These are phyloP conservation scores for Branchellion lobata DNA, from an alignment of 2,888 invertebrate genomes.

Conservation along the genomic window DNA sequence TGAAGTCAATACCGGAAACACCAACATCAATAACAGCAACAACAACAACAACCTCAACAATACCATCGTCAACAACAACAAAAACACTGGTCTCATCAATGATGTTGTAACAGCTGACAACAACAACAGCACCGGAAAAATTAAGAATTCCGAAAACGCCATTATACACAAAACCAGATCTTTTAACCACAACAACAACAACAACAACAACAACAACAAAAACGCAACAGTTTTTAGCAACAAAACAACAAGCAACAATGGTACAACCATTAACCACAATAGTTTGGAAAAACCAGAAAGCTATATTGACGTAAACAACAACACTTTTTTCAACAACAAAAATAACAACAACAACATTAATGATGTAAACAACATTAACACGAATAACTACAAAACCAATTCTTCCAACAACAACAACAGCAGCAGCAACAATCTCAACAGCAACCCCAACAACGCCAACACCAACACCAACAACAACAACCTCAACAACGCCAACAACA, in stretches of 20 bases:
- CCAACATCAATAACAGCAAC: neutral
- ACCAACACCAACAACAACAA: no score
- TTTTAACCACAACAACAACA: neutral
- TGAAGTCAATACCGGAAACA: neutral
- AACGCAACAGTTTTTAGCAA: neutral
- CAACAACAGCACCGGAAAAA: neutral
- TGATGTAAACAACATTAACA: neutral
- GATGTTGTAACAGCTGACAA: neutral
- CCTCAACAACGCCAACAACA: no score
- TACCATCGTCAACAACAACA: neutral
- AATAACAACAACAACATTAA: neutral
- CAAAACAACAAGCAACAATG: neutral
- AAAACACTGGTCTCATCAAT: neutral
- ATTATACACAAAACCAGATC: neutral
- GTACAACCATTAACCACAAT: neutral
- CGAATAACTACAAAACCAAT: neutral
- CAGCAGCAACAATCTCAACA: neutral
- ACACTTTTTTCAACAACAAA: neutral
- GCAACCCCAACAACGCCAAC: neutral
- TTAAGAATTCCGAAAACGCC: neutral
- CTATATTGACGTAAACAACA: neutral
- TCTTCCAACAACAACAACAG: neutral
- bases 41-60: neutral
- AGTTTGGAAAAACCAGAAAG: neutral
- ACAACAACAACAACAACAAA: neutral